phyloP scores from a whole-genome alignment of 2,113 vertebrate species.

The Mormyrus lacerda region DNA sequence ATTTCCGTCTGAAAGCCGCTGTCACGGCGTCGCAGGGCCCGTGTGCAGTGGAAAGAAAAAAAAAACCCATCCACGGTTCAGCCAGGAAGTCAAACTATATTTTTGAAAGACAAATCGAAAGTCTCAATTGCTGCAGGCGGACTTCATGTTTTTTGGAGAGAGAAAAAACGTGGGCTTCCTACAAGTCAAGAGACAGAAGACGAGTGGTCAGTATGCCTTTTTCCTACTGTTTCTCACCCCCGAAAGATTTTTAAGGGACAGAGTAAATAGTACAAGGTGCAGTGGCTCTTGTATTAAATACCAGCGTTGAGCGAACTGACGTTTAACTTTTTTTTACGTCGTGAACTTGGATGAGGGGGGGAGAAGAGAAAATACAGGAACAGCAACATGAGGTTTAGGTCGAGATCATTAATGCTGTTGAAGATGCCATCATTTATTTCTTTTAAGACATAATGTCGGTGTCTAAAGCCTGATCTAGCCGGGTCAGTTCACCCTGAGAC shows the following conservation, averaged over 20 bases:
- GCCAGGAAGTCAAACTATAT: constrained; percentile 30
- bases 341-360: constrained; percentile 10
- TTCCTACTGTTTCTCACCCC: not conserved
- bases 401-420: not conserved
- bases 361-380: constrained; percentile 6
- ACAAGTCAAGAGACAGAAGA: not conserved
- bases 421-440: not conserved
- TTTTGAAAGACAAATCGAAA: constrained; percentile 27
- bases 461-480: not conserved
- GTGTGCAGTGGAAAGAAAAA: not conserved
- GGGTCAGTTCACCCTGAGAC: not conserved
- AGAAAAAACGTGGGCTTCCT: constrained; percentile 5
- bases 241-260: not conserved
- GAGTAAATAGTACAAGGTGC: not conserved
- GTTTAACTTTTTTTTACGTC: constrained; percentile 18
- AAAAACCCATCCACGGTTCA: not conserved
- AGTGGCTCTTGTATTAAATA: not conserved
- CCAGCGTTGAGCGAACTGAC: constrained; percentile 1
- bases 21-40: constrained; percentile 17
- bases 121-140: constrained; percentile 13
- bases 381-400: constrained; percentile 1
- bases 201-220: constrained; percentile 19
- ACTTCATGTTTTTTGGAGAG: constrained; percentile 17
- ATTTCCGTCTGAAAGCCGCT: constrained; percentile 26
- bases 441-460: not conserved